Base-by-base conservation (phyloP, 2,113 vertebrate species). In the Noctilio leporinus region DNA sequence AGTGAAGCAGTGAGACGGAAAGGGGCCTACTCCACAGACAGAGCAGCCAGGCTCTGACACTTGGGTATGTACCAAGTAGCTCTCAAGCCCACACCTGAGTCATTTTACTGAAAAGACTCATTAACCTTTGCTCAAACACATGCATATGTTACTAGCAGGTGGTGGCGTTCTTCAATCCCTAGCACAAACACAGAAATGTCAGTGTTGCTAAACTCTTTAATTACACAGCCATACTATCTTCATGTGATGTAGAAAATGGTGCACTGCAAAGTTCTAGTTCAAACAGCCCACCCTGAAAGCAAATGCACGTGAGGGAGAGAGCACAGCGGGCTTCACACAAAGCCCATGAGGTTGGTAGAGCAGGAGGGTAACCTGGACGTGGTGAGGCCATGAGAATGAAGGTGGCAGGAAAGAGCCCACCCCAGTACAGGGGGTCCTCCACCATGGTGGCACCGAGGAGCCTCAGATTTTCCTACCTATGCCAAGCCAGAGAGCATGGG, bases 101-200 rank as follows among this genome's bases (percentile, higher is more conserved):
- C 78, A 72, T 28, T 93, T 96, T 87, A 78, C 90, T 90, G 81
- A 96, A 89, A 49, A 89, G 80, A 82, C 77, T 96, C 88, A 95
- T 96, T 97, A 96, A 96, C 94, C 95, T 97, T 97, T 95, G 92
- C 85, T 97, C 96, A 97, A 97, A 93, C 77, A 82, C 53, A 86
- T 57, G 94, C 95, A 88, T 93, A 93, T 96, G 95, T 82, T 95
- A 87, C 95, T 97, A 96, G 87, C 95, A 97, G 96, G 94, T 96
- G 96, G 97, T 88, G 94, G 94, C n/a, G 28, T 89, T 93, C 96
- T 82, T 89, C 95, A 92, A 55, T 92, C 67, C 72, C 75, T 82
- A 93, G 81, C 22, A 12, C 94, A 96, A 97, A 96, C 85, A 96
- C 89, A 95, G 90, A 97, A 96, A 97, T 93, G 94, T 95, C 97